Evolutionary conservation across 2,888 invertebrate species (phyloP), one percentile per base, ranked within the genome.

Genomic region (Mythimna albipuncta): DNA sequence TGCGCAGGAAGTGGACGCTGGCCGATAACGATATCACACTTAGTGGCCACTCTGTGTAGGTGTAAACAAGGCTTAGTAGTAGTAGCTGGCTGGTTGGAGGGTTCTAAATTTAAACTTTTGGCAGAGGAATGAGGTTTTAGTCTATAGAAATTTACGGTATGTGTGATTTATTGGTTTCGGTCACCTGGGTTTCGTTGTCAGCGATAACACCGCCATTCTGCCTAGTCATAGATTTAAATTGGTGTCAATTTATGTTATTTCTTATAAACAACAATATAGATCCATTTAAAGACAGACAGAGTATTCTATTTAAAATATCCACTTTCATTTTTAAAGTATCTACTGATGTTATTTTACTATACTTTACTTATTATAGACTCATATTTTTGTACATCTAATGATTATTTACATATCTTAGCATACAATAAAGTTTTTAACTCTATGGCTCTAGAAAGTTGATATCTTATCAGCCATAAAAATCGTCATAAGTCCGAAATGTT

Each of bases 1-100:
- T 77, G 72, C 87, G 87, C 91, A 90, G 90, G 92, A 90, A 90
- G 84, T 89, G 86, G 85, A 84, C 81, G 64, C 69, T 69, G 69
- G 70, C 81, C 89, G 92, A 92, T 92, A 92, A 91, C 87, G 88
- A 87, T 91, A 91, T 88, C 89, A 86, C 83, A 79, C 77, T 79
- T 80, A 77, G 77, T 78, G 75, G 64, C 75, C 76, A 80, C 83
- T 84, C 83, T 79, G 82, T 75, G 78, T 74, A 67, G 82, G 79
- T 87, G 84, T 87, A 72, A 84, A 83, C 86, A 79, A 77, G 69
- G 79, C 82, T 68, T 78, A 55, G 66, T 52, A 68, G 32, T 32
- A 32, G 32, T 32, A 32, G 32, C 78, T 69, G 61, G 82, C 61
- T 59, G 78, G 72, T 66, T 7, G 52, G 62, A 64, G 55, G 55